Evolutionary conservation across 2,888 invertebrate species (phyloP), one percentile per base, ranked within the genome.

Genomic region (Sericinus montela): DNA sequence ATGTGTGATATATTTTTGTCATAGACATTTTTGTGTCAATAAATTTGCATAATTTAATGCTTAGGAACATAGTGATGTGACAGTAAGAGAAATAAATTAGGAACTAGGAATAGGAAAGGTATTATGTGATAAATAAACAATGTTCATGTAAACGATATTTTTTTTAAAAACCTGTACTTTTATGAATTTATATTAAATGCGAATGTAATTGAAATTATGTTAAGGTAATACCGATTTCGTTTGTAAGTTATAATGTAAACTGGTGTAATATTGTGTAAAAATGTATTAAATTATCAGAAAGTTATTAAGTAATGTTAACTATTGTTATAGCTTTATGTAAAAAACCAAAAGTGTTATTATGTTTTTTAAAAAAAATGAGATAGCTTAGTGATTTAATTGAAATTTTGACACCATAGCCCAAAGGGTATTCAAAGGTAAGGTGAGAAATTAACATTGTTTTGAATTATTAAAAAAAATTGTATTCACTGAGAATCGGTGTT

Each of bases 301-400:
- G 69, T 74, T 76, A 80, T 74, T 65, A 64, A 74, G 70, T 67
- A 75, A 78, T 76, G 81, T 85, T 84, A 58, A 84, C 79, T 85
- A 80, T 86, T 86, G 84, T 85, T 86, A 82, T 78, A 87, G 85
- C 83, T 86, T 83, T 87, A 84, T 80, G 79, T 77, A 73, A 74
- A 81, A 80, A 82, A 85, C 85, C 86, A 83, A 87, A 86, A 80
- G 82, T 84, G 86, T 86, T 86, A 82, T 82, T 84, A 83, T 80
- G 82, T 85, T 85, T 80, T 80, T 82, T 84, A 80, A 78, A 70
- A 63, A 36, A 43, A 54, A 53, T 55, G 48, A n/a, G 3, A 32
- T 5, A 3, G 11, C 11, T 13, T 4, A n/a, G 29, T 10, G 10
- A 37, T 28, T 16, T 36, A 37, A 39, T 25, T 7, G 40, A 43